A percentile compares a stretch with the other conserved stretches of the same genome.
phyloP scores from a whole-genome alignment of 1,140 invertebrate genomes.

The Drosophila biarmipes region DNA sequence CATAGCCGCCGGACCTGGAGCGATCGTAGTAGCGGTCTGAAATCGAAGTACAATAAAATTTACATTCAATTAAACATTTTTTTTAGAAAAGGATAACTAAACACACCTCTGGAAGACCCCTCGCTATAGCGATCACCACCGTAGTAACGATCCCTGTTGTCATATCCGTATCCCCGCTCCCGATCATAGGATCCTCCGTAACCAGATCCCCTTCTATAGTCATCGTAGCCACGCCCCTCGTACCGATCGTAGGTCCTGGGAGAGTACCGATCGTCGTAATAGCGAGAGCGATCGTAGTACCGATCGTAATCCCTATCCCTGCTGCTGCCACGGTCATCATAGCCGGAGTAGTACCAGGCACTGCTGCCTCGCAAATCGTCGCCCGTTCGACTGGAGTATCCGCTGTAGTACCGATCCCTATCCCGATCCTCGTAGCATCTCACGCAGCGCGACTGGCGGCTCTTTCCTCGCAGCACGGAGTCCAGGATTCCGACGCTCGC shows the following conservation, averaged over 20 bases:
- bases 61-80: neutral
- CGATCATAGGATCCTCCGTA: slow-evolving; percentile 46
- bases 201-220: slow-evolving; percentile 56
- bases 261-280: slow-evolving; percentile 73
- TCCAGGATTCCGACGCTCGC: slow-evolving; percentile 50
- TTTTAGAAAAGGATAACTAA: too few relatives aligned
- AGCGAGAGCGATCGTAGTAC: slow-evolving; percentile 53
- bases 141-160: slow-evolving; percentile 66
- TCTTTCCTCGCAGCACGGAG: slow-evolving; percentile 59
- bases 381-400: slow-evolving; percentile 57
- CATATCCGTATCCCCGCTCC: slow-evolving; percentile 66
- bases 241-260: slow-evolving; percentile 81
- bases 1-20: slow-evolving; percentile 57
- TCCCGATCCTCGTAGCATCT: slow-evolving; percentile 80
- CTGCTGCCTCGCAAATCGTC: slow-evolving; percentile 59
- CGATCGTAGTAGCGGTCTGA: slow-evolving; percentile 82
- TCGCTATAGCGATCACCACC: slow-evolving; percentile 72
- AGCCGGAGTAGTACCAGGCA: slow-evolving; percentile 73
- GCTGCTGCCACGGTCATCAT: slow-evolving; percentile 60
- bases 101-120: slow-evolving; percentile 46
- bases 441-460: slow-evolving; percentile 77
- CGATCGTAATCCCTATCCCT: slow-evolving; percentile 64
- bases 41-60: neutral
- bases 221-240: slow-evolving; percentile 79
- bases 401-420: slow-evolving; percentile 64